These are phyloP conservation scores for Melitaea athalia DNA, from an alignment of 2,888 invertebrate species.

Conservation along the genomic window DNA sequence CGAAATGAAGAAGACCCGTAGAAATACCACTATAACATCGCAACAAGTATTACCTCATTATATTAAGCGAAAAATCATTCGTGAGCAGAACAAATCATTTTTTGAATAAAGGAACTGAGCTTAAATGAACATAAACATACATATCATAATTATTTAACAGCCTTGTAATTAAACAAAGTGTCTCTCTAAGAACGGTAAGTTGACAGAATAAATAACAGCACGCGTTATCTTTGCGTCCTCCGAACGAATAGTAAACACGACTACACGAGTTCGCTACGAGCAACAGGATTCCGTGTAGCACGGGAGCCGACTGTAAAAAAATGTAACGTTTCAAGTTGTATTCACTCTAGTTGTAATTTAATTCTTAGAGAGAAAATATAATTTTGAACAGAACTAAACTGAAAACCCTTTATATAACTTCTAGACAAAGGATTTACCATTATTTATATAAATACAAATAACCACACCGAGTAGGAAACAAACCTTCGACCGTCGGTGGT, in stretches of 20 bases:
- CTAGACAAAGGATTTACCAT: too few relatives aligned
- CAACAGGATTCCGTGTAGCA: slow-evolving; percentile 34
- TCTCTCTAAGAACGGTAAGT: slow-evolving; percentile 28
- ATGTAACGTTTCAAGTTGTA: not conserved
- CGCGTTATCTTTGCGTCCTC: slow-evolving; percentile 28
- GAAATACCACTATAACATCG: too few relatives aligned
- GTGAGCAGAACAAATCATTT: too few relatives aligned
- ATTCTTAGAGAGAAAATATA: not conserved
- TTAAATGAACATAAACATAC: slow-evolving; percentile 10
- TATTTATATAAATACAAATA: too few relatives aligned
- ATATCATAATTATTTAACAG: slow-evolving; percentile 18
- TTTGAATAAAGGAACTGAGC: too few relatives aligned
- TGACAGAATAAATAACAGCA: slow-evolving; percentile 32
- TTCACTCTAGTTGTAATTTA: not conserved
- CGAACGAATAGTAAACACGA: slow-evolving; percentile 37
- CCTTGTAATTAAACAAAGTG: slow-evolving; percentile 28
- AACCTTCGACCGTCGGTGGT: too few relatives aligned
- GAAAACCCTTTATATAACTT: too few relatives aligned
- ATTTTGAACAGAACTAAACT: too few relatives aligned
- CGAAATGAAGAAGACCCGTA: too few relatives aligned
- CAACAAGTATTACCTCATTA: too few relatives aligned
- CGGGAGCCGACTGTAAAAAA: slow-evolving; percentile 5
- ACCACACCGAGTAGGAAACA: too few relatives aligned
- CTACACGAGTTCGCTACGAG: slow-evolving; percentile 30
- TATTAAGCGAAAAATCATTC: too few relatives aligned